Evolutionary conservation across 2,797 vertebrate genomes (phyloP).

Genomic region (Microctenopoma lineatum): DNA sequence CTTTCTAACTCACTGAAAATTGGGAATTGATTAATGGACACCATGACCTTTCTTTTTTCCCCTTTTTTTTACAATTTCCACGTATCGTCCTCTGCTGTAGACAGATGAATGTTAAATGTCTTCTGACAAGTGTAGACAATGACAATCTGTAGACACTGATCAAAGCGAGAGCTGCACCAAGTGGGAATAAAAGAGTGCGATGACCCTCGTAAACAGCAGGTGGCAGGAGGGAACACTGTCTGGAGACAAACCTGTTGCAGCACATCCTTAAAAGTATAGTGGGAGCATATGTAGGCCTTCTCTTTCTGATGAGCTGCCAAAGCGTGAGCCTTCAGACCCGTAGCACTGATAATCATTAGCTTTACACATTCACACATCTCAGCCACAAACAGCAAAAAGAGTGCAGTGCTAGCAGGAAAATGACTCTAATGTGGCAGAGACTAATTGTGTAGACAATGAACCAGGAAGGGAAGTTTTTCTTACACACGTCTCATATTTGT

Average conservation of each 20-base stretch:
- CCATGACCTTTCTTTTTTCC: background rate
- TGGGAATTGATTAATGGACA: slow-evolving; percentile 17
- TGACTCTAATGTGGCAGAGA: background rate
- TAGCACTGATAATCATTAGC: slow-evolving; percentile 9
- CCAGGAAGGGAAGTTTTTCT: background rate
- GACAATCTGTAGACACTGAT: slow-evolving; percentile 20
- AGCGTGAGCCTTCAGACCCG: slow-evolving; percentile 21
- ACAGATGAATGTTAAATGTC: slow-evolving; percentile 32
- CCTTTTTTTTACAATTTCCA: slow-evolving; percentile 14
- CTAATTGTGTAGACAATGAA: slow-evolving; percentile 12
- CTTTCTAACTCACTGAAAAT: background rate
- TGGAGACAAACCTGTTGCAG: slow-evolving; percentile 63
- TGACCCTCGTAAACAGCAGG: slow-evolving; percentile 57
- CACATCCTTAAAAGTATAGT: slow-evolving; percentile 31
- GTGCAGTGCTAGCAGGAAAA: background rate
- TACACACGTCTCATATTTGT: background rate
- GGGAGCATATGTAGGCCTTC: slow-evolving; percentile 45
- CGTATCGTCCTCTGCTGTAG: slow-evolving; percentile 15
- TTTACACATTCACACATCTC: slow-evolving; percentile 25
- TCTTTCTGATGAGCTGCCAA: slow-evolving; percentile 46
- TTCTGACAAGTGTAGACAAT: slow-evolving; percentile 23
- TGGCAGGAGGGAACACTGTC: slow-evolving; percentile 60
- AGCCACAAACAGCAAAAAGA: slow-evolving; percentile 2
- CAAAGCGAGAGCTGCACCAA: slow-evolving; percentile 6
- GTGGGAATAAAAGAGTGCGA: slow-evolving; percentile 27